Evolutionary conservation across 2,113 vertebrate genomes (phyloP).

Genomic region (Istiophorus platypterus): DNA sequence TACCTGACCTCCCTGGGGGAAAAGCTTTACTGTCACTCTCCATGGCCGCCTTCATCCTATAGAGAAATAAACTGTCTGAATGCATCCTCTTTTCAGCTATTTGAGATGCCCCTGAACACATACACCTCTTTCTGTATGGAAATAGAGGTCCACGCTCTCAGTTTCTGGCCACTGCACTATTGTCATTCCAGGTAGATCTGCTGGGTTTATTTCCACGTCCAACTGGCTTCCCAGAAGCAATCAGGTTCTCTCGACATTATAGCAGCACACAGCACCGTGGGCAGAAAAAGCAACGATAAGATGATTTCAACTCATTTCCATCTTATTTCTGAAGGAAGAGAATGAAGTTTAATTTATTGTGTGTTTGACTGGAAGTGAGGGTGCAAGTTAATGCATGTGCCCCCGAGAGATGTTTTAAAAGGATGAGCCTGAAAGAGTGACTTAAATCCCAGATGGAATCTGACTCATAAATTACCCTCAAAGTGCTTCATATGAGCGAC

Average conservation of each 20-base stretch:
- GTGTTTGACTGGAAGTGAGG: conserved; percentile 56
- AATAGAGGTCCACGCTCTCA: conserved; percentile 65
- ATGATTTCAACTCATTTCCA: conserved; percentile 66
- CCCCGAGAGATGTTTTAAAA: conserved; percentile 63
- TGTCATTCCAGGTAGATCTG: conserved; percentile 67
- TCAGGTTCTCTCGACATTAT: conserved; percentile 54
- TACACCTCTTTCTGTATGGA: conserved; percentile 76
- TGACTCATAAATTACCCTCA: conserved; percentile 44
- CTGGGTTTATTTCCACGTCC: conserved; percentile 61
- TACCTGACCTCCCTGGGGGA: conserved; percentile 70
- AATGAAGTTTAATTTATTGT: conserved; percentile 57
- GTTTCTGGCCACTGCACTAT: conserved; percentile 50
- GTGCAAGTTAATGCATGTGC: conserved; percentile 50
- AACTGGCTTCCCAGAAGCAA: conserved; percentile 63
- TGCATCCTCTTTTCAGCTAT: conserved; percentile 49
- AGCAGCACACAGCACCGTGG: conserved; percentile 41
- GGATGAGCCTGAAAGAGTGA: conserved; percentile 55
- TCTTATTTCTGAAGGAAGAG: conserved; percentile 61
- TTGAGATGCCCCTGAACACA: conserved; percentile 71
- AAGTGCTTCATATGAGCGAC: conserved; percentile 32
- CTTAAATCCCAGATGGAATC: conserved; percentile 52
- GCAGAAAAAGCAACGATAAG: conserved; percentile 36
- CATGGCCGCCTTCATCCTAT: conserved; percentile 48
- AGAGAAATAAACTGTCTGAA: conserved; percentile 72
- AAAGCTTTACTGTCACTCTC: conserved; percentile 63